Conservation (phyloP, 2,113 vertebrate genomes). For the Ardeotis arabs region DNA sequence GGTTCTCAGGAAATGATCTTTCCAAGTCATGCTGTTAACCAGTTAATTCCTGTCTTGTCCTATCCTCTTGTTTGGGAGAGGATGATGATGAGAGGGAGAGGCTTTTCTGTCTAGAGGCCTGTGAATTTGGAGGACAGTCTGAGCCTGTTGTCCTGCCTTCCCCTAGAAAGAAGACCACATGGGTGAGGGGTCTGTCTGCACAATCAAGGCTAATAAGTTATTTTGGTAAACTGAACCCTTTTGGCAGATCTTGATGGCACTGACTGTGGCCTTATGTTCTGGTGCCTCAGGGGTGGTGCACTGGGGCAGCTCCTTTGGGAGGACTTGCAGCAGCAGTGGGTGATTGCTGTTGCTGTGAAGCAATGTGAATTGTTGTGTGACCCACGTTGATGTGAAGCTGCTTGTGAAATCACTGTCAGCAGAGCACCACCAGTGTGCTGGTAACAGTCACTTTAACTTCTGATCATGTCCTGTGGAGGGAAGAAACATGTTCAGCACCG, state of each 20-base stretch:
- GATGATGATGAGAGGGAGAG: neutral
- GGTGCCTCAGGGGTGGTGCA: neutral
- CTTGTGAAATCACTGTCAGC: neutral
- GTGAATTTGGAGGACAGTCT: neutral
- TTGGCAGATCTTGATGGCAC: neutral
- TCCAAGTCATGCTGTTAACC: neutral
- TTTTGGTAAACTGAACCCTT: neutral
- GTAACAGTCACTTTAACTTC: neutral
- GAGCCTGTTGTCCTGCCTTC: neutral
- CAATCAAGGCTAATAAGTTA: neutral
- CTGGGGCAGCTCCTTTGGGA: neutral
- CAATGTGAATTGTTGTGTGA: neutral
- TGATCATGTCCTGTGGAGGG: neutral
- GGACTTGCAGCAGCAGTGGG: neutral
- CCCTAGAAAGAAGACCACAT: neutral
- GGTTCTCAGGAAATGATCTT: neutral
- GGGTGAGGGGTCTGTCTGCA: neutral
- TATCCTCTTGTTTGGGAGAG: neutral
- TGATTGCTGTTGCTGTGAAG: neutral
- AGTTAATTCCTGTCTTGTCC: neutral
- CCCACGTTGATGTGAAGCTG: neutral
- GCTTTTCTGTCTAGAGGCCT: neutral
- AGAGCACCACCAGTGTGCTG: neutral
- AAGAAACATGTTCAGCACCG: fast-evolving
- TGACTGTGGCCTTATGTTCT: neutral